phyloP scores from a whole-genome alignment of 2,797 vertebrate species.

The Acrossocheilus fasciatus region DNA sequence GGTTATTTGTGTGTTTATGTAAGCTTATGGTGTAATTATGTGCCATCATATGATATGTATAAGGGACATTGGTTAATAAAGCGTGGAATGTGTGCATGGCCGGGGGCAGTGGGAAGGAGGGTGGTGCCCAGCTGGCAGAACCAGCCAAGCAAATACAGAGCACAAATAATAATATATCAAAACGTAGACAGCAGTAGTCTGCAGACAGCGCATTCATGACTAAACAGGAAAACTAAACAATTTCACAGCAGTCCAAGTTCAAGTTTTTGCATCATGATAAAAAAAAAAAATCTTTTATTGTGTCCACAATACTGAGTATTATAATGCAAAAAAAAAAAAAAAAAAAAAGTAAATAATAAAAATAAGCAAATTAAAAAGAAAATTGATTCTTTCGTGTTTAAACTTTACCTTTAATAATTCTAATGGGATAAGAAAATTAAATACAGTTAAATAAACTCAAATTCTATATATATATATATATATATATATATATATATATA shows the following conservation, averaged over 20 bases:
- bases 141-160: conserved; percentile 31
- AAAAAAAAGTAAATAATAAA: not conserved
- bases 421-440: not conserved
- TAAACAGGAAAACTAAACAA: not conserved
- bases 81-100: conserved; percentile 63
- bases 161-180: conserved; percentile 10
- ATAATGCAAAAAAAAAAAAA: not conserved
- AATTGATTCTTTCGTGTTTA: not conserved
- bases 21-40: conserved; percentile 41
- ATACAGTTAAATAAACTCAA: not conserved
- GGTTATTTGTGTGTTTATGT: conserved; percentile 3
- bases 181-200: not conserved
- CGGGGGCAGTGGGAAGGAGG: conserved; percentile 61
- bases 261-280: not conserved
- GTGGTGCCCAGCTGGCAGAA: conserved; percentile 56
- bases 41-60: conserved; percentile 51
- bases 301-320: not conserved
- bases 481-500: too few species aligned
- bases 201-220: conserved; percentile 2
- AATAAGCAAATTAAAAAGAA: not conserved
- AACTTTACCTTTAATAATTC: not conserved
- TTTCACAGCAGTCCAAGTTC: not conserved
- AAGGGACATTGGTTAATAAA: conserved; percentile 63
- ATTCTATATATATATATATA: not conserved
- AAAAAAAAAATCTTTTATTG: too few species aligned